Conservation (phyloP, 1,140 invertebrate species). For the Apis dorsata region DNA sequence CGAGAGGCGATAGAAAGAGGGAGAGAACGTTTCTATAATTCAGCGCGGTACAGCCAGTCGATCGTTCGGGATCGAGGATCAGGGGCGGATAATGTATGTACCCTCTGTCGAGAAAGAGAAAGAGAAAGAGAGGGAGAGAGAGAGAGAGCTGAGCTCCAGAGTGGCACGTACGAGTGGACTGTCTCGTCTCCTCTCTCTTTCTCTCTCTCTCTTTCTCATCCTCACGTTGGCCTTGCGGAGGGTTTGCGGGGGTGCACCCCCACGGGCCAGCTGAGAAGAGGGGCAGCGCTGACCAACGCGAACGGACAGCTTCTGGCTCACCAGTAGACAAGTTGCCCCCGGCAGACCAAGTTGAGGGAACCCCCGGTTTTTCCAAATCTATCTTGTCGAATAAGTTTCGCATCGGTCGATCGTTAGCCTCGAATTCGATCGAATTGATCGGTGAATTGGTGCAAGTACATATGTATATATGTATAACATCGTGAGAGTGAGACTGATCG, state of each 20-base stretch:
- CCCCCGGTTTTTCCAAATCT: not conserved
- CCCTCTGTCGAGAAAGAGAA: constrained; percentile 64
- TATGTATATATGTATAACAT: too few species aligned
- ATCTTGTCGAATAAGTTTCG: not conserved
- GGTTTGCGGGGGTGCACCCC: constrained; percentile 63
- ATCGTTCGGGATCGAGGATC: constrained; percentile 65
- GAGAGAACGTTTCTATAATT: constrained; percentile 74
- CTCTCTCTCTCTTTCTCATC: constrained; percentile 5
- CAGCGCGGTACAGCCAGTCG: constrained; percentile 64
- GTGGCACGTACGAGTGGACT: constrained; percentile 45
- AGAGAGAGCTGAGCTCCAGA: constrained; percentile 49
- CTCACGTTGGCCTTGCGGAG: constrained; percentile 24
- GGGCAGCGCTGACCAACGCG: constrained; percentile 74
- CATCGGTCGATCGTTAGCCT: too few species aligned
- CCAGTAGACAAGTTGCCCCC: constrained; percentile 76
- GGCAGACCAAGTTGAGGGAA: constrained; percentile 66
- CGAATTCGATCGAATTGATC: not conserved
- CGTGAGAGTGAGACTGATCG: too few species aligned
- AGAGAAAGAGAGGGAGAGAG: constrained; percentile 48
- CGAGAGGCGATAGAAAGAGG: constrained; percentile 5
- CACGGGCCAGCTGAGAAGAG: constrained; percentile 69
- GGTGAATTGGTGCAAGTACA: not conserved
- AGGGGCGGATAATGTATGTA: constrained; percentile 78
- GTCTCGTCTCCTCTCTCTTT: constrained; percentile 30
- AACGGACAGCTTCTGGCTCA: constrained; percentile 70